Conservation (phyloP, 2,797 vertebrate species). For the Rhinatrema bivittatum region DNA sequence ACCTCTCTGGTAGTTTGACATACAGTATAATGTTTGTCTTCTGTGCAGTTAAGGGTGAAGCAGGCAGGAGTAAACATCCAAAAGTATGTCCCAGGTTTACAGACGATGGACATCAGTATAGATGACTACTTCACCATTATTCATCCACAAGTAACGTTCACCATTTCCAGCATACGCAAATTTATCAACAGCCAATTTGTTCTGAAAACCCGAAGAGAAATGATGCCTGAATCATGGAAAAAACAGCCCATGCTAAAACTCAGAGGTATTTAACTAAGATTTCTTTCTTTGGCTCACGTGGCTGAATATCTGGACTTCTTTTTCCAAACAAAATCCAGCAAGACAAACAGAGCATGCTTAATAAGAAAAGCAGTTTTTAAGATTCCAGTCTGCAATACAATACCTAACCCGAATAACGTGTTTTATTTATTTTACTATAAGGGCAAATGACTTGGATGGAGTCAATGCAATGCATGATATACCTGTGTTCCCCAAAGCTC, state of each 20-base stretch:
- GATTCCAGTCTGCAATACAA: too few relatives aligned
- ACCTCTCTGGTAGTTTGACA: too few relatives aligned
- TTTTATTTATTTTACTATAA: slow-evolving; percentile 12
- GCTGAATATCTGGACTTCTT: too few relatives aligned
- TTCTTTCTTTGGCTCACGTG: background rate
- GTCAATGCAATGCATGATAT: slow-evolving; percentile 47
- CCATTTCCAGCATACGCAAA: slow-evolving; percentile 51
- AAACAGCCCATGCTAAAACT: slow-evolving; percentile 47
- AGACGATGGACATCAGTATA: slow-evolving; percentile 33
- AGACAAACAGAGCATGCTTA: too few relatives aligned
- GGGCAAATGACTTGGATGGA: slow-evolving; percentile 71
- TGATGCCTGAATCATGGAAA: slow-evolving; percentile 31
- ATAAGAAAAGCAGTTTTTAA: too few relatives aligned
- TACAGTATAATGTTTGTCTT: slow-evolving; percentile 8
- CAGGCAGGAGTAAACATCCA: slow-evolving; percentile 66
- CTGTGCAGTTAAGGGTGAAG: slow-evolving; percentile 54
- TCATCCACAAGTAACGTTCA: slow-evolving; percentile 57
- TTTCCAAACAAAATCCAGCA: too few relatives aligned
- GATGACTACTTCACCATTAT: slow-evolving; percentile 59
- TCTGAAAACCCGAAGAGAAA: slow-evolving; percentile 50
- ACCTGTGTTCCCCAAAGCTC: slow-evolving; percentile 61
- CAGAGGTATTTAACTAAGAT: slow-evolving; percentile 32
- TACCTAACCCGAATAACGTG: too few relatives aligned
- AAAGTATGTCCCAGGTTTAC: slow-evolving; percentile 58
- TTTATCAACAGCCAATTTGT: slow-evolving; percentile 55